Evolutionary conservation across 2,888 invertebrate genomes (phyloP).

Genomic region (Pyrrhosoma nymphula): DNA sequence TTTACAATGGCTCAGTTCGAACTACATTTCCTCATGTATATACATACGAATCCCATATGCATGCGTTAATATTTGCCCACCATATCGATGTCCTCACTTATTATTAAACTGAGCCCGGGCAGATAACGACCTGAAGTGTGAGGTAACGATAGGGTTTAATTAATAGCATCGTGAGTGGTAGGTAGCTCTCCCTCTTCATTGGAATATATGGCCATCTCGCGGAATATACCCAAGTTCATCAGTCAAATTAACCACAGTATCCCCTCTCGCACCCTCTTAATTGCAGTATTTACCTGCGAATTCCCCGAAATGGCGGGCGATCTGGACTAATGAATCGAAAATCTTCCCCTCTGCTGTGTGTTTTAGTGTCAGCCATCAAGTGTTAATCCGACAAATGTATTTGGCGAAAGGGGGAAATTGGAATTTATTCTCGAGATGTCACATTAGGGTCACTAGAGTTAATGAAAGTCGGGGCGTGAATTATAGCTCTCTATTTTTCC

Average conservation of each 20-base stretch:
- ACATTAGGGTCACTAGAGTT: neutral
- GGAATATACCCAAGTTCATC: constrained; percentile 18
- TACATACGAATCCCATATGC: too few relatives aligned
- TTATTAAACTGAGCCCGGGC: too few relatives aligned
- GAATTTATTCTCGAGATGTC: neutral
- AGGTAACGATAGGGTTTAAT: neutral
- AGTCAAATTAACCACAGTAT: neutral
- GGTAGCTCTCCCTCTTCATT: neutral
- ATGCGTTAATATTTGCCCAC: neutral
- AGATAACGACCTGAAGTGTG: neutral
- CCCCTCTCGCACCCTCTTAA: neutral
- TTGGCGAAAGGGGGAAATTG: neutral
- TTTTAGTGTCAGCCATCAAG: neutral
- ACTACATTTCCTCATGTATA: too few relatives aligned
- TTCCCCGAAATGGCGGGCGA: neutral
- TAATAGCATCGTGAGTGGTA: neutral
- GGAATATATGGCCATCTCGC: neutral
- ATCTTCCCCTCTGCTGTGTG: neutral
- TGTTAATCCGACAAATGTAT: neutral
- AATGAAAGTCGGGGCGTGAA: neutral
- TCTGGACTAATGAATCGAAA: constrained; percentile 44
- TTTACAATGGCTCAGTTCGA: neutral
- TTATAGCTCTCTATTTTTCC: neutral
- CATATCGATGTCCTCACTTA: too few relatives aligned
- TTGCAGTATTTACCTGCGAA: constrained; percentile 17